phyloP scores from a whole-genome alignment of 2,888 invertebrate genomes.

The Endotricha flammealis region DNA sequence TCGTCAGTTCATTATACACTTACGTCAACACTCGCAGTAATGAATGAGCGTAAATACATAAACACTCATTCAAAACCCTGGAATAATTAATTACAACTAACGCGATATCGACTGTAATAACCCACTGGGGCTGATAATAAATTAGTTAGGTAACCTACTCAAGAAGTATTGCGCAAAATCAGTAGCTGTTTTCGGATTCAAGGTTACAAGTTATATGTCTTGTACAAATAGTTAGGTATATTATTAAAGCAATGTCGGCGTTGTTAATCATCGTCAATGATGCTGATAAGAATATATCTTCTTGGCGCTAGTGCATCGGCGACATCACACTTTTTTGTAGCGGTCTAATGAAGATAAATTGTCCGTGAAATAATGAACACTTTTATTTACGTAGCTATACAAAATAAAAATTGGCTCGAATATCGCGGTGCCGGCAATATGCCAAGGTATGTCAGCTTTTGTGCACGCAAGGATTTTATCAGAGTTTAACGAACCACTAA shows the following conservation, averaged over 20 bases:
- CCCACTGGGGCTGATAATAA: too few species aligned
- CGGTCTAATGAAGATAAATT: constrained; percentile 47
- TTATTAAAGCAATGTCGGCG: not conserved
- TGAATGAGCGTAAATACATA: too few species aligned
- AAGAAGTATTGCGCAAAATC: not conserved
- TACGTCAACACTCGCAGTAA: too few species aligned
- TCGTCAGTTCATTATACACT: too few species aligned
- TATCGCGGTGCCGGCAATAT: constrained; percentile 40
- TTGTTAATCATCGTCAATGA: constrained; percentile 11
- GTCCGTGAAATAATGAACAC: constrained; percentile 37
- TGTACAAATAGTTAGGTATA: not conserved
- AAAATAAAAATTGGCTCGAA: constrained; percentile 38
- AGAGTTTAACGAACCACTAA: constrained; percentile 39
- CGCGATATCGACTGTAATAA: too few species aligned
- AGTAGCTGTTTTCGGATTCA: not conserved
- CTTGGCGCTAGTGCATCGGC: constrained; percentile 9
- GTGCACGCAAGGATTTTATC: constrained; percentile 31
- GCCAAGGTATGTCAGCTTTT: constrained; percentile 45
- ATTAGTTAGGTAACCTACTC: too few species aligned
- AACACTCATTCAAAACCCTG: too few species aligned
- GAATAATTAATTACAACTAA: too few species aligned
- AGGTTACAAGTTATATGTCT: not conserved
- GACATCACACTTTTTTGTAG: constrained; percentile 24
- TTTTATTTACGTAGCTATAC: constrained; percentile 34
- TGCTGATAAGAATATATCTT: constrained; percentile 11